These are phyloP conservation scores for Nettapus auritus DNA, from an alignment of 2,113 vertebrate species.

Conservation along the genomic window DNA sequence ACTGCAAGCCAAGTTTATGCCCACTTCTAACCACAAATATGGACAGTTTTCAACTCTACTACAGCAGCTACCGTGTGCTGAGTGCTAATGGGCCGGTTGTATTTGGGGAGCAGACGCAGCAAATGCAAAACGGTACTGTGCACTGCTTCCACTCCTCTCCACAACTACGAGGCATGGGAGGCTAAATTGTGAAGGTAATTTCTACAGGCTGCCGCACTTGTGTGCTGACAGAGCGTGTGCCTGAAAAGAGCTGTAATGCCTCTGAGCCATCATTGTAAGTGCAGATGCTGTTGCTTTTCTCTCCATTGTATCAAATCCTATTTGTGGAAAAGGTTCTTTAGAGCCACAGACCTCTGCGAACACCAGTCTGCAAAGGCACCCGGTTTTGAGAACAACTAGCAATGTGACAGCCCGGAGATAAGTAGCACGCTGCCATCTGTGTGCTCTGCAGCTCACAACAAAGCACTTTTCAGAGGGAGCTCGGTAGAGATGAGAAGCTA, in stretches of 20 bases:
- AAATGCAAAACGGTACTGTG: not conserved
- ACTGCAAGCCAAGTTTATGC: not conserved
- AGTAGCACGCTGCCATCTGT: slow-evolving; percentile 52
- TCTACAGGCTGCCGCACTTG: not conserved
- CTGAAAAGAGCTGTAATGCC: not conserved
- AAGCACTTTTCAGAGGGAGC: slow-evolving; percentile 31
- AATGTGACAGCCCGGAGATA: slow-evolving; percentile 24
- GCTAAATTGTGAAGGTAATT: not conserved
- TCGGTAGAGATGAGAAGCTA: slow-evolving; percentile 33
- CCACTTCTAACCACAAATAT: not conserved
- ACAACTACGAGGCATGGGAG: not conserved
- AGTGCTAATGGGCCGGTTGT: not conserved
- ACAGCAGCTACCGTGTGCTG: not conserved
- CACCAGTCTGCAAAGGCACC: slow-evolving; percentile 2
- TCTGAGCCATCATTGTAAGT: not conserved
- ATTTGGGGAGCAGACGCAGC: not conserved
- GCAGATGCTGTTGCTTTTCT: slow-evolving; percentile 30
- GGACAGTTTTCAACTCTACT: not conserved
- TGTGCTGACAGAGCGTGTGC: not conserved
- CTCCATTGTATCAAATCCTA: slow-evolving; percentile 44
- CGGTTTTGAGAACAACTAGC: not conserved
- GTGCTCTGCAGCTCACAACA: slow-evolving; percentile 25
- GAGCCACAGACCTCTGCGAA: slow-evolving; percentile 12
- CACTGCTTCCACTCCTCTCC: not conserved
- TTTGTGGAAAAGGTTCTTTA: not conserved